Conservation (phyloP, 64 coral and sea anemone genomes). For the Anthopleura sola region DNA sequence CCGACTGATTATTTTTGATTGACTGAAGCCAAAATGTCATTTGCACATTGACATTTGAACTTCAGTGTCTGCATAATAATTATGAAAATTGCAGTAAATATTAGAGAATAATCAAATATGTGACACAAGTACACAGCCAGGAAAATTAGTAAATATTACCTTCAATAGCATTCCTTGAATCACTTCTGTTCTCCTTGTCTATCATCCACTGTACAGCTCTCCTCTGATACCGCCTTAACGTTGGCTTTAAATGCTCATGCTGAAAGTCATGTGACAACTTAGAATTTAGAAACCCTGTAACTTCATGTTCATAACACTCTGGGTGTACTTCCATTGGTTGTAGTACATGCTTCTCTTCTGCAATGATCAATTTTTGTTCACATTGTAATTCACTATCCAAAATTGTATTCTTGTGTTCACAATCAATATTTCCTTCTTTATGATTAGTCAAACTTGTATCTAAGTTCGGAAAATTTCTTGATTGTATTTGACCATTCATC, state of each 20-base stretch:
- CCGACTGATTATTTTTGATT: too few relatives aligned
- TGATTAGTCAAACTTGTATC: neutral
- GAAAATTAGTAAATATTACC: neutral
- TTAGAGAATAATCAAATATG: too few relatives aligned
- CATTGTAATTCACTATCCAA: neutral
- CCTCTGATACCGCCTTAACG: slow-evolving; percentile 75
- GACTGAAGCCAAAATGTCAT: too few relatives aligned
- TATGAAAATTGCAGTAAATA: too few relatives aligned
- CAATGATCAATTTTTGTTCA: neutral
- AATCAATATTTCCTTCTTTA: neutral
- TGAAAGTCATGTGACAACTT: slow-evolving; percentile 29
- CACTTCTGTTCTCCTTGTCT: slow-evolving; percentile 33
- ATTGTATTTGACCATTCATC: neutral
- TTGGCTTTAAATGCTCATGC: slow-evolving; percentile 68
- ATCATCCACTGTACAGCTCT: slow-evolving; percentile 82
- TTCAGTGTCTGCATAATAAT: too few relatives aligned
- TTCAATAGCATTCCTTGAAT: neutral
- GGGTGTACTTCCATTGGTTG: neutral
- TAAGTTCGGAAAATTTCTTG: too few relatives aligned
- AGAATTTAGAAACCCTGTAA: neutral
- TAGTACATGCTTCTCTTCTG: neutral
- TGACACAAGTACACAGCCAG: too few relatives aligned
- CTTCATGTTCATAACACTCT: neutral
- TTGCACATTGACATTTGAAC: too few relatives aligned
- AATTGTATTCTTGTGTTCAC: neutral